Evolutionary conservation across 2,888 invertebrate species (phyloP).

Genomic region (Agriopis marginaria): DNA sequence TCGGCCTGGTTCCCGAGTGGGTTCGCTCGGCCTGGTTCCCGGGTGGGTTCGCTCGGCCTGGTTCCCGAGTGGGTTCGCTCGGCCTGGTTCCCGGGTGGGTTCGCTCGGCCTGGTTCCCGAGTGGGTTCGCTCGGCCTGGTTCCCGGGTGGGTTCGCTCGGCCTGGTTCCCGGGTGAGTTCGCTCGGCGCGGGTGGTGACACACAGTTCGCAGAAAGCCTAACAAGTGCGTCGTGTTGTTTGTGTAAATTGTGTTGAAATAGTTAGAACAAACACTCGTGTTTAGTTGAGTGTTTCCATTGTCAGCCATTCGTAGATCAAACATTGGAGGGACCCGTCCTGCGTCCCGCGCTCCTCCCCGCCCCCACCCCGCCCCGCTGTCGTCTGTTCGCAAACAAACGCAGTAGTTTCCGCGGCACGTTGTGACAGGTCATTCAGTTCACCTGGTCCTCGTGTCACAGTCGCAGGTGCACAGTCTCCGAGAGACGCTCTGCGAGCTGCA

Average conservation of each 20-base stretch:
- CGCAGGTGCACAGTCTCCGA: background rate
- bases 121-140: too few relatives aligned
- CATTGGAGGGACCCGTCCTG: constrained; percentile 31
- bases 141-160: too few relatives aligned
- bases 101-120: too few relatives aligned
- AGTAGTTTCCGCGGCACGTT: constrained; percentile 39
- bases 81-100: too few relatives aligned
- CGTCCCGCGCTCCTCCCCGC: background rate
- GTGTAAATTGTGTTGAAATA: background rate
- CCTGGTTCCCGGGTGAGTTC: too few relatives aligned
- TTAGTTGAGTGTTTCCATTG: constrained; percentile 19
- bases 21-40: too few relatives aligned
- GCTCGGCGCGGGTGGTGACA: background rate
- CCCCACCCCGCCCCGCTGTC: background rate
- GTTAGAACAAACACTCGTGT: constrained; percentile 8
- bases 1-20: too few relatives aligned
- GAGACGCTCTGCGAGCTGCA: background rate
- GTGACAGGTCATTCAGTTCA: constrained; percentile 42
- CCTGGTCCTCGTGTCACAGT: background rate
- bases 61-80: too few relatives aligned
- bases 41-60: too few relatives aligned
- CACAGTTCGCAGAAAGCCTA: constrained; percentile 3
- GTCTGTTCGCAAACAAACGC: constrained; percentile 26
- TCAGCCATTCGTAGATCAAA: constrained; percentile 22
- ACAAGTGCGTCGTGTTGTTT: constrained; percentile 6